Evolutionary conservation across 2,797 vertebrate genomes (phyloP), one percentile per base, ranked within the genome.

Genomic region (Momotus momota): DNA sequence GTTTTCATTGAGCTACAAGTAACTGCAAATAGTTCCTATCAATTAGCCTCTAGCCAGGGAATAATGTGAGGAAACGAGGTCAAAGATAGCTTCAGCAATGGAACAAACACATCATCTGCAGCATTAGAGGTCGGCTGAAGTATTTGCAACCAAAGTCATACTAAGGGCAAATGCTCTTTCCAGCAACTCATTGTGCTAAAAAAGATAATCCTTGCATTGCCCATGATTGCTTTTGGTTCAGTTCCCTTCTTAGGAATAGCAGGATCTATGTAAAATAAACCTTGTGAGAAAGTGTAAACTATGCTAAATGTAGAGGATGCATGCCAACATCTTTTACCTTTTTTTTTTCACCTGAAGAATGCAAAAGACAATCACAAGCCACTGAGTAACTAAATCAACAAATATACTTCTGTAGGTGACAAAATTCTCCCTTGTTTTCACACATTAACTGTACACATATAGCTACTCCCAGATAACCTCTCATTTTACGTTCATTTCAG

Each of bases 71-170:
- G 69, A 93, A 95, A 89, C 54, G 26, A 93, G 90, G 86, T 92
- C 95, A 96, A 93, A 95, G 46, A 90, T n/a, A 66, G 77, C 81
- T 95, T 87, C 92, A 93, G 80, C 88, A 96, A 95, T 81, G 86
- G 95, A 97, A 94, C 90, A 94, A 96, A 74, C n/a, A 62, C 0
- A 3, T 92, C 80, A 86, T 71, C 81, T 57, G 26, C 62, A 85
- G 79, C 77, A 77, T 57, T 60, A 91, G 33, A 29, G 57, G 51
- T 49, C 12, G 2, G 55, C 31, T 67, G 51, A 73, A 94, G 29
- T n/a, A 33, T 64, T 46, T 61, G 67, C 27, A 93, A 15, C 16
- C 55, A 57, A 94, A 94, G 93, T 94, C 91, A 93, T 4, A 40
- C 17, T 49, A 77, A 94, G 86, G 88, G 12, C 70, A 81, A 93